A percentile compares a stretch with the other conserved stretches of the same genome.
These are phyloP conservation scores for Percopsis transmontana DNA, from an alignment of 2,113 vertebrate species.

Conservation along the genomic window DNA sequence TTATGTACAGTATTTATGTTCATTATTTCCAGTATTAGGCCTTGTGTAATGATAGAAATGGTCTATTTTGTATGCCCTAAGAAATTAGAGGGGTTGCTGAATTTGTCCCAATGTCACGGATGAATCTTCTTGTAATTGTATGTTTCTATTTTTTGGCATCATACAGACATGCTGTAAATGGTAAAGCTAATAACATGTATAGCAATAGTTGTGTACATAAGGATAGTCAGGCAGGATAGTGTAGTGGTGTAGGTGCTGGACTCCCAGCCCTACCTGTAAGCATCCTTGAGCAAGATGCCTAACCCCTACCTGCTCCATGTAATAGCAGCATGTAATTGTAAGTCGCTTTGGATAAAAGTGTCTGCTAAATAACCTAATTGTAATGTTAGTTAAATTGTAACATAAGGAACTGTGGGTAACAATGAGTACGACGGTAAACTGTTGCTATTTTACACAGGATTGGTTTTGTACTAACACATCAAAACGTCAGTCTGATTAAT, in stretches of 20 bases:
- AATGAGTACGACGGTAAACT: too few relatives aligned
- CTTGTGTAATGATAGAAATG: slow-evolving; percentile 42
- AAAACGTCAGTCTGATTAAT: slow-evolving; percentile 42
- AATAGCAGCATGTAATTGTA: too few relatives aligned
- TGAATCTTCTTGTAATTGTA: slow-evolving; percentile 34
- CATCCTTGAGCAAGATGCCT: too few relatives aligned
- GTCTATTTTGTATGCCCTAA: slow-evolving; percentile 37
- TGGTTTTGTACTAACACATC: slow-evolving; percentile 31
- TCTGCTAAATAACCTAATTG: too few relatives aligned
- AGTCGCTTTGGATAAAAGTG: too few relatives aligned
- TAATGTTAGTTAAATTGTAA: too few relatives aligned
- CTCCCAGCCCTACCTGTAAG: too few relatives aligned
- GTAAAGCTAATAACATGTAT: background rate
- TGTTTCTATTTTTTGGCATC: slow-evolving; percentile 29
- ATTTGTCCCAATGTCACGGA: slow-evolving; percentile 13
- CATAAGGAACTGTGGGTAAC: too few relatives aligned
- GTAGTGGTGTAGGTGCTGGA: too few relatives aligned
- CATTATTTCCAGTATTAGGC: slow-evolving; percentile 17
- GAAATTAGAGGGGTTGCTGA: slow-evolving; percentile 15
- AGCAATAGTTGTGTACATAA: too few relatives aligned
- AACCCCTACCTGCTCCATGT: too few relatives aligned
- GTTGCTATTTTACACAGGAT: slow-evolving; percentile 6
- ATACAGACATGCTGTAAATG: background rate
- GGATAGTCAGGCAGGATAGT: too few relatives aligned
- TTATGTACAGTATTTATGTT: slow-evolving; percentile 22